Conservation (phyloP, 2,113 vertebrate genomes). For the Apeltes quadracus region DNA sequence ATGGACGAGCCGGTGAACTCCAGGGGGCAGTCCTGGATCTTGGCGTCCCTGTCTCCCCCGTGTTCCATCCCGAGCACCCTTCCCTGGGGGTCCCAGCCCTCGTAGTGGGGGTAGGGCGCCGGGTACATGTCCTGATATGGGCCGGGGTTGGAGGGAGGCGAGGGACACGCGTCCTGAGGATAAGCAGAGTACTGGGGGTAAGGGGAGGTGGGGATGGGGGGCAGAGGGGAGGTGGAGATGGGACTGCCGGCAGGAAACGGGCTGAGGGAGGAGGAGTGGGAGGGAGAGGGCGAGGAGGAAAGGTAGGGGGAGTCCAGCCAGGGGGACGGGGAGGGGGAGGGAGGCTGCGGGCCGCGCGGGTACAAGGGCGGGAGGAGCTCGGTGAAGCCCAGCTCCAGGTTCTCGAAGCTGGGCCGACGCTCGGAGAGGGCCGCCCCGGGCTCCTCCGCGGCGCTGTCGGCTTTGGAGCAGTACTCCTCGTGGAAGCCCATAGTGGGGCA, state of each 20-base stretch:
- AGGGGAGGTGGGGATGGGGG: constrained; percentile 74
- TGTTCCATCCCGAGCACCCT: constrained; percentile 43
- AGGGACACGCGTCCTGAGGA: constrained; percentile 76
- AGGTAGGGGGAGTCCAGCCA: constrained; percentile 84
- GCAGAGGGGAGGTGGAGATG: constrained; percentile 78
- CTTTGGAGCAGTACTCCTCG: constrained; percentile 77
- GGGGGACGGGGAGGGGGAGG: constrained; percentile 78
- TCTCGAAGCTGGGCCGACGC: constrained; percentile 80
- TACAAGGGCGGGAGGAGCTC: constrained; percentile 82
- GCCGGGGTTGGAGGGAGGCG: constrained; percentile 67
- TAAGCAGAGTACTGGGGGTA: constrained; percentile 74
- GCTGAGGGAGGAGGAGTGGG: constrained; percentile 82
- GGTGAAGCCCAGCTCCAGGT: constrained; percentile 82
- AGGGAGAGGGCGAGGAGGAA: constrained; percentile 84
- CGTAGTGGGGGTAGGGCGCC: constrained; percentile 73
- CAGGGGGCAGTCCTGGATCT: constrained; percentile 75
- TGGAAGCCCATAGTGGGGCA: constrained; percentile 71
- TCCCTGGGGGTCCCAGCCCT: constrained; percentile 76
- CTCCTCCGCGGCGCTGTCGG: constrained; percentile 68
- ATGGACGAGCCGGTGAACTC: constrained; percentile 78
- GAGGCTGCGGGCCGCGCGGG: constrained; percentile 69
- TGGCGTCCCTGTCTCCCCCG: constrained; percentile 62
- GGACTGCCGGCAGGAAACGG: constrained; percentile 81
- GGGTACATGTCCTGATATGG: constrained; percentile 76
- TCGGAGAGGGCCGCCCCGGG: constrained; percentile 68